phyloP scores from a whole-genome alignment of 2,797 vertebrate species.

The Neosilurus mollespiculum region DNA sequence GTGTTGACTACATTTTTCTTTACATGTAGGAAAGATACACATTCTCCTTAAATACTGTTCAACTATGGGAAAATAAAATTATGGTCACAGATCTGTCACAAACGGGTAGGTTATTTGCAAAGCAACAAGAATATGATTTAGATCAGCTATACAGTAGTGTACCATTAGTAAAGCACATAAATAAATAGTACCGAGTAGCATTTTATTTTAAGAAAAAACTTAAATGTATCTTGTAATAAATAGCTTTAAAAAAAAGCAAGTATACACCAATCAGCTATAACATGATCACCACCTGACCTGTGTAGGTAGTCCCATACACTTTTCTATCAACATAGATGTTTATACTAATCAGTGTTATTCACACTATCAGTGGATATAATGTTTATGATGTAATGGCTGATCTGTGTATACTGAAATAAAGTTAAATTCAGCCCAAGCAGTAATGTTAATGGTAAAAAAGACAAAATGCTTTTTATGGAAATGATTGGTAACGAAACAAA shows the following conservation, averaged over 20 bases:
- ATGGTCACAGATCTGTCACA: constrained; percentile 63
- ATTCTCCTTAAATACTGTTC: constrained; percentile 61
- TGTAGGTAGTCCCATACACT: no score
- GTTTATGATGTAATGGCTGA: no score
- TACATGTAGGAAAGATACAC: constrained; percentile 61
- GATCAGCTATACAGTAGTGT: background rate
- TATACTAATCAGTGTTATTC: no score
- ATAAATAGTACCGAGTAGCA: background rate
- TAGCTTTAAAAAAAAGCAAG: background rate
- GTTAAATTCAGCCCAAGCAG: background rate
- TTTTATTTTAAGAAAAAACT: no score
- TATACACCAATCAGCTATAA: background rate
- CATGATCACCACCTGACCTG: no score
- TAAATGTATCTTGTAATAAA: background rate
- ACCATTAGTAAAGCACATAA: background rate
- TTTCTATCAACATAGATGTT: no score
- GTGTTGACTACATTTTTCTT: background rate
- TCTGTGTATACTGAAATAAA: no score
- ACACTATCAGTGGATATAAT: no score
- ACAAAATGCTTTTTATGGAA: background rate
- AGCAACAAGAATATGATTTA: background rate
- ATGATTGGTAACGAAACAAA: background rate
- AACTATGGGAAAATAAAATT: constrained; percentile 55
- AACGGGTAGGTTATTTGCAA: constrained; percentile 61
- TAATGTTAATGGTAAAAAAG: background rate